These are phyloP conservation scores for Cepphus grylle DNA, from an alignment of 2,113 vertebrate genomes.

Conservation along the genomic window DNA sequence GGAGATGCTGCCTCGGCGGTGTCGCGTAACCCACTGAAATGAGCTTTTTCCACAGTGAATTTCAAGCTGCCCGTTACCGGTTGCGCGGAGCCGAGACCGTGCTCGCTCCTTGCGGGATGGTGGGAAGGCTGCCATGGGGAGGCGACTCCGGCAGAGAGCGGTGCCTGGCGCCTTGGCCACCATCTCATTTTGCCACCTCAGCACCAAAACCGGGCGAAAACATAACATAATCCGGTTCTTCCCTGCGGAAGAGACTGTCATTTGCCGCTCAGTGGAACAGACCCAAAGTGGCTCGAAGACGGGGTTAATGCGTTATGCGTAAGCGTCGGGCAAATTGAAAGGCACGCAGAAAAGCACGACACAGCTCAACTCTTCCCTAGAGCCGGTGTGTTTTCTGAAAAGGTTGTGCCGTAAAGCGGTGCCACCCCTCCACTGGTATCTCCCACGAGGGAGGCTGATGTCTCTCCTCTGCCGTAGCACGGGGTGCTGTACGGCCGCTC, in stretches of 20 bases:
- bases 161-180: background rate
- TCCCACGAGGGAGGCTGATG: background rate
- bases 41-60: background rate
- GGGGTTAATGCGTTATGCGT: background rate
- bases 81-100: accelerated
- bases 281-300: background rate
- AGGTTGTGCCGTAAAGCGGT: background rate
- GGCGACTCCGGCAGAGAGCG: background rate
- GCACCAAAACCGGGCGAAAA: background rate
- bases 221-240: no score
- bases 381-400: background rate
- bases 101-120: background rate
- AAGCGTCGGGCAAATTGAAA: background rate
- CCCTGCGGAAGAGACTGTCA: background rate
- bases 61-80: background rate
- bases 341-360: background rate
- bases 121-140: background rate
- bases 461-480: background rate
- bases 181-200: background rate
- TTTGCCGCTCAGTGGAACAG: background rate
- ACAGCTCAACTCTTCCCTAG: background rate
- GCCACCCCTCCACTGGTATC: background rate
- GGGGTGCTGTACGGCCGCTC: background rate
- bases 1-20: background rate
- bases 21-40: background rate